Evolutionary conservation across 1,140 invertebrate genomes (phyloP).

Genomic region (Apis florea): DNA sequence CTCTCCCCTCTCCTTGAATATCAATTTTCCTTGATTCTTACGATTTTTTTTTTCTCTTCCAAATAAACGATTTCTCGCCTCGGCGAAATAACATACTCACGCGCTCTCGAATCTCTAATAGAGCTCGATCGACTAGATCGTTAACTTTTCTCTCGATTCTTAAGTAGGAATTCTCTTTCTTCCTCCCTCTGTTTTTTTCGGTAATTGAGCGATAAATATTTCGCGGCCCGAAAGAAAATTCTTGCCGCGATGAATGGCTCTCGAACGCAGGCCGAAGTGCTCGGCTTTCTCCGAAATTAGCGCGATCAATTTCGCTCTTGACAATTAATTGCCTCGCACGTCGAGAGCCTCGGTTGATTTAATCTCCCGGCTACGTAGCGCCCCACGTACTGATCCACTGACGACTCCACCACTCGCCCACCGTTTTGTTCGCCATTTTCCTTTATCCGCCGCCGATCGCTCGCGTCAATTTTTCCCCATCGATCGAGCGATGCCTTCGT

Average conservation of each 20-base stretch:
- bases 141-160: not conserved
- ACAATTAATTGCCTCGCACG: slow-evolving; percentile 56
- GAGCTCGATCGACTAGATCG: not conserved
- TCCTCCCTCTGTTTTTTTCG: not conserved
- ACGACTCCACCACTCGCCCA: slow-evolving; percentile 1
- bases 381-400: not conserved
- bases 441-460: slow-evolving; percentile 11
- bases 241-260: slow-evolving; percentile 48
- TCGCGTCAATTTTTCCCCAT: slow-evolving; percentile 10
- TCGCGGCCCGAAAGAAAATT: slow-evolving; percentile 38
- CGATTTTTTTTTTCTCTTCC: too few relatives aligned
- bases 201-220: slow-evolving; percentile 45
- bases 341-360: slow-evolving; percentile 54
- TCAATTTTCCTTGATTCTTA: too few relatives aligned
- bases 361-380: slow-evolving; percentile 41
- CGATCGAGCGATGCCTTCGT: too few relatives aligned
- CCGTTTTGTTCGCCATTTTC: slow-evolving; percentile 15
- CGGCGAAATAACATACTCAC: not conserved
- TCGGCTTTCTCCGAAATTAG: slow-evolving; percentile 50
- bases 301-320: slow-evolving; percentile 58
- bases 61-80: not conserved
- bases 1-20: not conserved
- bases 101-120: not conserved
- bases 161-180: too few relatives aligned
- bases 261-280: slow-evolving; percentile 31